Evolutionary conservation across 2,797 vertebrate genomes (phyloP).

Genomic region (Neoniphon sammara): DNA sequence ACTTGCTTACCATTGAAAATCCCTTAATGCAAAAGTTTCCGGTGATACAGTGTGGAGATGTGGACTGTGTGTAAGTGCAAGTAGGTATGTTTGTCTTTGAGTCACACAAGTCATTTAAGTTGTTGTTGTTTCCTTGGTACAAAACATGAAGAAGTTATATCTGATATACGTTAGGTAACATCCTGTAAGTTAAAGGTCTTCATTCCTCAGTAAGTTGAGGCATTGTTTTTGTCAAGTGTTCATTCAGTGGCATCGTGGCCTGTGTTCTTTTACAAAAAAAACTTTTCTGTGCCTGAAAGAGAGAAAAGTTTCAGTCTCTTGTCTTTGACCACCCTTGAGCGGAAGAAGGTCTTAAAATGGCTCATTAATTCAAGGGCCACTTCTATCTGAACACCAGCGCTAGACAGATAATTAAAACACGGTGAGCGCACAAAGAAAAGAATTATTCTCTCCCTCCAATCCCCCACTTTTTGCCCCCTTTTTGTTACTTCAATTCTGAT

Average conservation of each 20-base stretch:
- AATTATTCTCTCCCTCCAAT: constrained; percentile 36
- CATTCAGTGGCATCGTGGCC: neutral
- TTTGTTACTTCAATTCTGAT: constrained; percentile 42
- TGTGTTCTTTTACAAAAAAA: constrained; percentile 13
- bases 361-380: constrained; percentile 57
- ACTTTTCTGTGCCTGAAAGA: constrained; percentile 15
- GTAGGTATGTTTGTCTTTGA: neutral
- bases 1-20: neutral
- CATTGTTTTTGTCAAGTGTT: constrained; percentile 7
- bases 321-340: constrained; percentile 10
- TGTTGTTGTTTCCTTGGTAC: neutral
- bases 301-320: neutral
- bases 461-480: constrained; percentile 16
- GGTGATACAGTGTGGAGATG: neutral
- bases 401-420: constrained; percentile 63
- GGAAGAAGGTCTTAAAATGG: constrained; percentile 43
- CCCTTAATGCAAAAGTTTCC: neutral
- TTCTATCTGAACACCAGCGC: constrained; percentile 34
- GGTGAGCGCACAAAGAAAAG: constrained; percentile 43
- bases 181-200: neutral
- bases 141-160: neutral
- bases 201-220: neutral
- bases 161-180: neutral
- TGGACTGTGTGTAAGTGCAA: neutral
- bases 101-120: neutral